Percentiles rank a stretch among this genome's conserved stretches.
These are phyloP conservation scores for Mythimna impura DNA, from an alignment of 2,888 invertebrate species.

Conservation along the genomic window DNA sequence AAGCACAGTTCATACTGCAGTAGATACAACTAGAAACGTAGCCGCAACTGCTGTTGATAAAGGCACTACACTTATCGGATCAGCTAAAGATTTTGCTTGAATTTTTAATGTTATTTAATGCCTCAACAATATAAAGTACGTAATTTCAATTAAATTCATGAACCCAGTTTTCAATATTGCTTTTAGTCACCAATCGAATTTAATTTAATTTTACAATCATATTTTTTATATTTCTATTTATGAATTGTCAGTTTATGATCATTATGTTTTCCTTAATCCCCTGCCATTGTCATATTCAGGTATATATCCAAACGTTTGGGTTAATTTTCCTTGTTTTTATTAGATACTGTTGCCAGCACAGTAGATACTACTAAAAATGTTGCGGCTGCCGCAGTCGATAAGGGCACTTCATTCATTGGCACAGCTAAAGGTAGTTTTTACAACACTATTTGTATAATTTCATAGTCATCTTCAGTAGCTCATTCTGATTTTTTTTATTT, in stretches of 20 bases:
- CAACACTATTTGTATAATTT: slow-evolving; percentile 5
- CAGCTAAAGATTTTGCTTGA: slow-evolving; percentile 67
- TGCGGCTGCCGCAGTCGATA: slow-evolving; percentile 68
- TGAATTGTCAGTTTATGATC: neutral
- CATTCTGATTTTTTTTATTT: slow-evolving; percentile 37
- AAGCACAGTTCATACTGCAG: slow-evolving; percentile 68
- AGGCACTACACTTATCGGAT: slow-evolving; percentile 65
- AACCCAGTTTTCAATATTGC: neutral
- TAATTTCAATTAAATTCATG: neutral
- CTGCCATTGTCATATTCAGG: neutral
- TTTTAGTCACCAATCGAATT: neutral
- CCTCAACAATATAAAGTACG: neutral
- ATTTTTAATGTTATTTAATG: neutral
- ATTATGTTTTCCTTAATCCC: slow-evolving; percentile 3
- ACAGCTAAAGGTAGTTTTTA: slow-evolving; percentile 71
- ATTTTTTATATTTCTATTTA: neutral
- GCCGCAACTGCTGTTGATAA: slow-evolving; percentile 75
- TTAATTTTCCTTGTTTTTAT: slow-evolving; percentile 32
- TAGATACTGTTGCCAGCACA: slow-evolving; percentile 70
- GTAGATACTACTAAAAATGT: slow-evolving; percentile 73
- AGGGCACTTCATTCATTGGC: slow-evolving; percentile 68
- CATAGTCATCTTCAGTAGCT: slow-evolving; percentile 1
- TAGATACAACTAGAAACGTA: slow-evolving; percentile 76
- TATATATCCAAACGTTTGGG: neutral
- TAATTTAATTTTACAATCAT: neutral